Conservation (phyloP, 2,113 vertebrate genomes). For the Heterotilapia buettikoferi region DNA sequence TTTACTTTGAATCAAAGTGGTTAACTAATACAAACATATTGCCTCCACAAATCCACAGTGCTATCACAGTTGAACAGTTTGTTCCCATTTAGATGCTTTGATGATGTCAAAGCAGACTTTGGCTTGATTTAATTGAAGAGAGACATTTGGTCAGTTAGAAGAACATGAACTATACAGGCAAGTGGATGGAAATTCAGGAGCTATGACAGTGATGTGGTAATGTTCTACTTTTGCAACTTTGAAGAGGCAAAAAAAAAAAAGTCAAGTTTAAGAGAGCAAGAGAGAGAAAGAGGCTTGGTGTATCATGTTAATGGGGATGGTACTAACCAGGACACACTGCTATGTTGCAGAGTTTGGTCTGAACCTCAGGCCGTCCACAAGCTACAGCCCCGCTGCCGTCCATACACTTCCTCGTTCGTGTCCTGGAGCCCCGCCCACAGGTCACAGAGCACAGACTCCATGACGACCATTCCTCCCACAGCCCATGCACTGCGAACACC, state of each 20-base stretch:
- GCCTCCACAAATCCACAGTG: not conserved
- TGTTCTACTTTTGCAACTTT: not conserved
- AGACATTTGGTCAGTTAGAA: not conserved
- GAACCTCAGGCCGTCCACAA: conserved; percentile 82
- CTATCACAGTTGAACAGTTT: not conserved
- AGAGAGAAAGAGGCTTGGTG: not conserved
- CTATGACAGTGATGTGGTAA: not conserved
- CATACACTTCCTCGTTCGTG: conserved; percentile 83
- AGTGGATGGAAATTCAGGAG: not conserved
- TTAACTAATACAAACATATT: not conserved
- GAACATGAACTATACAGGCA: not conserved
- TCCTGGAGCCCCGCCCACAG: conserved; percentile 91
- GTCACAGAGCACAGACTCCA: conserved; percentile 96
- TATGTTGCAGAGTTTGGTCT: conserved; percentile 94
- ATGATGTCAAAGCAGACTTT: not conserved
- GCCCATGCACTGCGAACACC: conserved; percentile 84
- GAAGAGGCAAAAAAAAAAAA: not conserved
- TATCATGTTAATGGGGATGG: conserved; percentile 57
- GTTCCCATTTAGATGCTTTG: not conserved
- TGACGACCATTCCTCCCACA: conserved; percentile 89
- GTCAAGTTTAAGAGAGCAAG: not conserved
- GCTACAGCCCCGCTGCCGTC: conserved; percentile 73
- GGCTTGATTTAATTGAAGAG: not conserved
- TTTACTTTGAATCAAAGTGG: not conserved
- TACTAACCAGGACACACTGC: conserved; percentile 92